Conservation (phyloP, 2,113 vertebrate species). For the Struthidea cinerea region DNA sequence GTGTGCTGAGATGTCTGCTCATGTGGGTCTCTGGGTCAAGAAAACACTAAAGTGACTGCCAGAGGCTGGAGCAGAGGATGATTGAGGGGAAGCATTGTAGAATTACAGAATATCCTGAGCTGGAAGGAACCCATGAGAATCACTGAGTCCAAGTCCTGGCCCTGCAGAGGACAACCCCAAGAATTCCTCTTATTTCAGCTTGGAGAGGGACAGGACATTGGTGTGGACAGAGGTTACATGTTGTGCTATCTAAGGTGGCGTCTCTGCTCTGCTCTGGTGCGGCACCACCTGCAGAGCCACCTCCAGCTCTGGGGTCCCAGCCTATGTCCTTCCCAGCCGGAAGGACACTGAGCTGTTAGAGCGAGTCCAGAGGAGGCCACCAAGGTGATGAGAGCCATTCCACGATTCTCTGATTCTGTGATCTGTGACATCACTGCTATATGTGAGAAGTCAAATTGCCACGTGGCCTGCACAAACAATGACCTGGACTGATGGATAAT, state of each 20-base stretch:
- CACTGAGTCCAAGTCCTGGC: not conserved
- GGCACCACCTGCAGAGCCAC: not conserved
- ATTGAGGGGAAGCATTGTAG: not conserved
- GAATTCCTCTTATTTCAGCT: not conserved
- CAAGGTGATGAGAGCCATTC: not conserved
- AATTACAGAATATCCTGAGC: not conserved
- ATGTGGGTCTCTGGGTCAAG: not conserved
- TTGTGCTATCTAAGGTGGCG: not conserved
- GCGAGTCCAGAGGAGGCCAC: not conserved
- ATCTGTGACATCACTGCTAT: not conserved
- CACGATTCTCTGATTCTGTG: not conserved
- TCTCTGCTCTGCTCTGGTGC: not conserved
- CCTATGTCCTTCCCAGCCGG: not conserved
- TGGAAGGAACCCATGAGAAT: not conserved
- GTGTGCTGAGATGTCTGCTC: not conserved
- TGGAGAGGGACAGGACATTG: not conserved
- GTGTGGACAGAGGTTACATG: accelerated
- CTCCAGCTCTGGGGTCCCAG: not conserved
- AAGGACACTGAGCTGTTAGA: too few species aligned
- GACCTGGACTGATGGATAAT: not conserved
- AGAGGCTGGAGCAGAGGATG: not conserved
- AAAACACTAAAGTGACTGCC: not conserved
- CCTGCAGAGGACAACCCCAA: not conserved
- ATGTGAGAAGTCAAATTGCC: not conserved
- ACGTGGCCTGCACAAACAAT: accelerated